A percentile compares a stretch with the other conserved stretches of the same genome.
phyloP scores from a whole-genome alignment of 2,797 vertebrate genomes.

The Rhincodon typus region DNA sequence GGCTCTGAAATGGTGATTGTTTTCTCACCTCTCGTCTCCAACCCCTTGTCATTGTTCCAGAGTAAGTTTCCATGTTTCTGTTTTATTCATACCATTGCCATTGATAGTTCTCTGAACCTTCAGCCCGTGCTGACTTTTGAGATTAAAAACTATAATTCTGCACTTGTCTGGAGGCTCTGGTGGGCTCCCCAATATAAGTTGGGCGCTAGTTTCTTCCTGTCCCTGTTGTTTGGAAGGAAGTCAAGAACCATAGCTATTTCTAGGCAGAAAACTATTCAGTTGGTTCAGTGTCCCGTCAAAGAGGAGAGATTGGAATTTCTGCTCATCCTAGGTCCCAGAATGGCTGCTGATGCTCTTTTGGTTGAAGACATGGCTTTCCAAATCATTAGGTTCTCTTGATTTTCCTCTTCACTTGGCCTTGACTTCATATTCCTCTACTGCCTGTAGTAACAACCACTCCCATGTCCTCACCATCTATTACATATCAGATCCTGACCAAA shows the following conservation, averaged over 20 bases:
- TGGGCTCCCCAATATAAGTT: neutral
- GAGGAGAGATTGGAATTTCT: neutral
- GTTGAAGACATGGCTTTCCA: neutral
- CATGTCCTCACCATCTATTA: neutral
- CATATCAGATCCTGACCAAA: neutral
- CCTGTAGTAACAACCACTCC: too few relatives aligned
- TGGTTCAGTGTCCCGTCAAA: neutral
- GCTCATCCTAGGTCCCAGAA: neutral
- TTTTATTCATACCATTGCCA: neutral
- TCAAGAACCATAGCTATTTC: neutral
- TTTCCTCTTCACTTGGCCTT: neutral
- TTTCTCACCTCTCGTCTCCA: neutral
- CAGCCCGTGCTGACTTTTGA: neutral
- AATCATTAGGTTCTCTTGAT: neutral
- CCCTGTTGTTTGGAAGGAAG: neutral
- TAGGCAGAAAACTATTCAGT: neutral
- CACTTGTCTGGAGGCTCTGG: neutral
- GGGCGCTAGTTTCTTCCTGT: neutral
- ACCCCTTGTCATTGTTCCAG: neutral
- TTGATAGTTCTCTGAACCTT: neutral
- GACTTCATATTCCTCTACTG: too few relatives aligned
- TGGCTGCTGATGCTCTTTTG: neutral
- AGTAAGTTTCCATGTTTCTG: neutral
- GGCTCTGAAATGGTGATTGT: neutral
- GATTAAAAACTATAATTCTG: neutral